phyloP scores from a whole-genome alignment of 2,888 invertebrate genomes.

The Lymantria monacha region DNA sequence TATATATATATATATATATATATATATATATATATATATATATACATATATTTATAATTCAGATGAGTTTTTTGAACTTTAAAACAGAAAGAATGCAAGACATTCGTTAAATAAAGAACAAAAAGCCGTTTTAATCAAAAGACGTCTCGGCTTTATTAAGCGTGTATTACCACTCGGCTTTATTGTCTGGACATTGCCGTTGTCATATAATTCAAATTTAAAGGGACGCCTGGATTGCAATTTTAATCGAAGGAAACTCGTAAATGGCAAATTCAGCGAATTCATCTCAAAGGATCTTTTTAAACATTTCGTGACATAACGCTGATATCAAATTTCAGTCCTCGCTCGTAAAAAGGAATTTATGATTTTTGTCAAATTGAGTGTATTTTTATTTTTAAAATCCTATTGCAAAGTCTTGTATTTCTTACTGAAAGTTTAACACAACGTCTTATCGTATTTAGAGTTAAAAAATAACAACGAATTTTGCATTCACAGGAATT shows the following conservation, averaged over 20 bases:
- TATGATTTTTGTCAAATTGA: too few species aligned
- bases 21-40: too few species aligned
- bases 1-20: too few species aligned
- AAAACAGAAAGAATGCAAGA: constrained; percentile 12
- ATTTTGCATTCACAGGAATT: too few species aligned
- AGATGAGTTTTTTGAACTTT: constrained; percentile 12
- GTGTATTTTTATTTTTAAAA: too few species aligned
- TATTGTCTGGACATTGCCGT: constrained; percentile 12
- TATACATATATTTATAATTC: too few species aligned
- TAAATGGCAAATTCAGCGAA: constrained; percentile 34
- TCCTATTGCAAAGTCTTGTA: too few species aligned
- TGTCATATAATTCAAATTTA: constrained; percentile 51
- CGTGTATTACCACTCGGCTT: constrained; percentile 16
- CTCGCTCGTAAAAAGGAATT: background rate
- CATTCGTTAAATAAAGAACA: constrained; percentile 22
- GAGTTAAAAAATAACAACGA: too few species aligned
- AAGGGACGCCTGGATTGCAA: constrained; percentile 29
- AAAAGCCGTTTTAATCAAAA: constrained; percentile 33
- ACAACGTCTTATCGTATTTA: too few species aligned
- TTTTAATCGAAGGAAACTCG: too few species aligned
- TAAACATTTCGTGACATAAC: background rate
- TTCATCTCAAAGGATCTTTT: constrained; percentile 7
- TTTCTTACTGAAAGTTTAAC: too few species aligned
- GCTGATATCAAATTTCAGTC: background rate
- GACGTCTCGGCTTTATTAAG: constrained; percentile 34